phyloP scores from a whole-genome alignment of 2,797 vertebrate genomes.

The Brachyalestes nurse region DNA sequence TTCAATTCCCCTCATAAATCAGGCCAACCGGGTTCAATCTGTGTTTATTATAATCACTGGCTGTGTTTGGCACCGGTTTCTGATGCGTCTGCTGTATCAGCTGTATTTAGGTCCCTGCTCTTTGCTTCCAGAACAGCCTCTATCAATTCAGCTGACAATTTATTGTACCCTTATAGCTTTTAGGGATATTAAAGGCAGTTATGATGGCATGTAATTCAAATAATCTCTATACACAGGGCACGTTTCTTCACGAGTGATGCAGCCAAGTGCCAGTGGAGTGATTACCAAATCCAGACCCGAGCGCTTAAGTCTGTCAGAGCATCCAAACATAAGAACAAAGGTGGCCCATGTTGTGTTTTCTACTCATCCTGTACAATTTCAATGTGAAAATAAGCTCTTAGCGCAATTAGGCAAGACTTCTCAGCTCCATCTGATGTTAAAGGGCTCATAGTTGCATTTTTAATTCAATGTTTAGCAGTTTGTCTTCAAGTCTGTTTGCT shows the following conservation, averaged over 20 bases:
- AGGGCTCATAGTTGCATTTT: too few species aligned
- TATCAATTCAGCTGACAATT: background rate
- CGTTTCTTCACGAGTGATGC: background rate
- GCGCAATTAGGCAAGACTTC: too few species aligned
- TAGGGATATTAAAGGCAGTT: constrained; percentile 22
- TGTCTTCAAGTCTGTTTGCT: too few species aligned
- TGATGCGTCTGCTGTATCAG: constrained; percentile 1
- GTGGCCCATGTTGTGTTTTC: too few species aligned
- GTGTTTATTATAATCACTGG: background rate
- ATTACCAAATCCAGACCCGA: background rate
- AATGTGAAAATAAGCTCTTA: too few species aligned
- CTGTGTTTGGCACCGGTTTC: background rate
- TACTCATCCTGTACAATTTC: too few species aligned
- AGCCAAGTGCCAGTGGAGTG: too few species aligned
- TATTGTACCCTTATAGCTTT: constrained; percentile 3
- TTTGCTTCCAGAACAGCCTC: background rate
- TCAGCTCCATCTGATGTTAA: too few species aligned
- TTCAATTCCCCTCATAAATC: background rate
- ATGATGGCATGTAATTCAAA: constrained; percentile 5
- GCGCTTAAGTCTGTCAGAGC: background rate
- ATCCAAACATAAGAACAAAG: too few species aligned
- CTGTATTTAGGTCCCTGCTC: background rate
- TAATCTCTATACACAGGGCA: background rate
- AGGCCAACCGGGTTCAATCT: too few species aligned
- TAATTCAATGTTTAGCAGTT: too few species aligned